A percentile compares a stretch with the other conserved stretches of the same genome.
Evolutionary conservation across 2,113 vertebrate species (phyloP).

Genomic region (Scatophagus argus): DNA sequence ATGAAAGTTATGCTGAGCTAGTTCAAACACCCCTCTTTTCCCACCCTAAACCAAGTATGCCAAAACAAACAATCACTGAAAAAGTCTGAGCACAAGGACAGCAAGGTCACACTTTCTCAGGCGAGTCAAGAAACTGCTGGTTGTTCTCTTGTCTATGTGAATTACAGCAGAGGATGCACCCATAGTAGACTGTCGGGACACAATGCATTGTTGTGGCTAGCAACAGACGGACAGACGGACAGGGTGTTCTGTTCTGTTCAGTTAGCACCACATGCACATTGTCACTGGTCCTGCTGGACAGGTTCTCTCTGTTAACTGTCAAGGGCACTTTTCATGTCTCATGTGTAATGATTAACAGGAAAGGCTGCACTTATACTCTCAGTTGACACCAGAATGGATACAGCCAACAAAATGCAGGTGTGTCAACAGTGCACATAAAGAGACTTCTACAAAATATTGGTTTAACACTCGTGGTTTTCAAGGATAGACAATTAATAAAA

Average conservation of each 20-base stretch:
- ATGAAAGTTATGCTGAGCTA: constrained; percentile 40
- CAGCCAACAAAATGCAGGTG: neutral
- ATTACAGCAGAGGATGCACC: neutral
- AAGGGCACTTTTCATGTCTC: constrained; percentile 35
- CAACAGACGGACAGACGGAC: neutral
- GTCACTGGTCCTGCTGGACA: constrained; percentile 63
- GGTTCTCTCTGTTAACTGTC: constrained; percentile 58
- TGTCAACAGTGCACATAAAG: neutral
- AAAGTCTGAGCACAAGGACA: neutral
- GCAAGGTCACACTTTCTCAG: constrained; percentile 1
- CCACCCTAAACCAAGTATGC: constrained; percentile 28
- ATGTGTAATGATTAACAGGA: constrained; percentile 67
- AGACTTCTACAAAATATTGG: neutral
- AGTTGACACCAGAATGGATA: neutral
- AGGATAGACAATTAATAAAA: too few relatives aligned
- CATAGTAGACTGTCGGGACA: neutral
- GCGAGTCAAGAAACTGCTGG: neutral
- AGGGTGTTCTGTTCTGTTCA: constrained; percentile 32
- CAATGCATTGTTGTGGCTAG: neutral
- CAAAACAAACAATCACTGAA: constrained; percentile 61
- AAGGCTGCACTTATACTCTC: neutral
- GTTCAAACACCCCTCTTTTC: constrained; percentile 52
- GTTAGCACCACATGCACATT: constrained; percentile 16
- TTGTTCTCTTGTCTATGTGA: neutral
- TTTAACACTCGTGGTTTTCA: too few relatives aligned